Percentiles rank a stretch among this genome's conserved stretches.
These are phyloP conservation scores for Drosophila flavopinicola DNA, from an alignment of 2,888 invertebrate genomes.

Conservation along the genomic window DNA sequence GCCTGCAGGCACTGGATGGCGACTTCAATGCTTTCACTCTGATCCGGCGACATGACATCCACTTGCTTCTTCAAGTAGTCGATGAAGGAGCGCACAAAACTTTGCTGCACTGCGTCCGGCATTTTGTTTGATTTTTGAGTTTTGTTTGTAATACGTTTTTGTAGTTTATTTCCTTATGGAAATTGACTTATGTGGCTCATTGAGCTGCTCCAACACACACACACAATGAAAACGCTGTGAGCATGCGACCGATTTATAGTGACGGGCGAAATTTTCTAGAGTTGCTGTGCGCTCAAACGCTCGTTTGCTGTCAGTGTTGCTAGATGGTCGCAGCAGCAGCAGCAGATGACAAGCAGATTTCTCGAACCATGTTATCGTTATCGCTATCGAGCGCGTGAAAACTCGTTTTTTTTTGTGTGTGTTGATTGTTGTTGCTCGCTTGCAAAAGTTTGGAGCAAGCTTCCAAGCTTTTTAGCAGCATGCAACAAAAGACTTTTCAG, in stretches of 20 bases:
- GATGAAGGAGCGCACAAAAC: slow-evolving; percentile 83
- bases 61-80: slow-evolving; percentile 82
- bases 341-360: slow-evolving; percentile 31
- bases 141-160: slow-evolving; percentile 1
- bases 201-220: slow-evolving; percentile 16
- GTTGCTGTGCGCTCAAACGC: slow-evolving; percentile 31
- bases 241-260: slow-evolving; percentile 46
- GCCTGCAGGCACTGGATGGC: slow-evolving; percentile 97
- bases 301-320: not conserved
- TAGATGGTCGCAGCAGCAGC: not conserved
- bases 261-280: slow-evolving; percentile 39
- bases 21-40: slow-evolving; percentile 89
- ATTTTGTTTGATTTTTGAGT: slow-evolving; percentile 50
- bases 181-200: slow-evolving; percentile 61
- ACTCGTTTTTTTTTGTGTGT: slow-evolving; percentile 43
- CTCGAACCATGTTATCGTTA: not conserved
- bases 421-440: slow-evolving; percentile 10
- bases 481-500: slow-evolving; percentile 63
- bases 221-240: slow-evolving; percentile 36
- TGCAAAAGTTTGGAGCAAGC: slow-evolving; percentile 40
- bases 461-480: slow-evolving; percentile 58
- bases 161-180: slow-evolving; percentile 16
- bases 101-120: slow-evolving; percentile 83
- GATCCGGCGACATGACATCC: slow-evolving; percentile 81
- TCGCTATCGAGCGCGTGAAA: slow-evolving; percentile 50